These are phyloP conservation scores for Sanderia malayensis DNA, from an alignment of 30 jellyfish, hydroid and myxozoan species.

Conservation along the genomic window DNA sequence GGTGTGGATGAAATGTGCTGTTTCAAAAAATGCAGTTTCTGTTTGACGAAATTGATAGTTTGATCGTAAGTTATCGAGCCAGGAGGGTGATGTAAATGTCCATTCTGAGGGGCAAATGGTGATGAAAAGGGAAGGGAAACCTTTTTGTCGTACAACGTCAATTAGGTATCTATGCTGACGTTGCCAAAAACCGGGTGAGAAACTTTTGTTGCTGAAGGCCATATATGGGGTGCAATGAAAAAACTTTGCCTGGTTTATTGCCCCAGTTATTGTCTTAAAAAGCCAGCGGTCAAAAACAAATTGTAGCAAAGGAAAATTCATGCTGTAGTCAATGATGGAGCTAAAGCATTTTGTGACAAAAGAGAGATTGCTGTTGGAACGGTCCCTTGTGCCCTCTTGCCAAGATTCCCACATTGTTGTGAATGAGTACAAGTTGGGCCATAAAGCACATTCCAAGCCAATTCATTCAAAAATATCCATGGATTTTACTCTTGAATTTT, in stretches of 20 bases:
- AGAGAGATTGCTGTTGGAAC: neutral
- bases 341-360: slow-evolving; percentile 5
- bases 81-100: slow-evolving; percentile 16
- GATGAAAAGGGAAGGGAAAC: slow-evolving; percentile 22
- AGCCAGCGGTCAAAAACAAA: slow-evolving; percentile 38
- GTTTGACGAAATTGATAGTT: neutral
- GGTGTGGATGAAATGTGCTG: slow-evolving; percentile 7
- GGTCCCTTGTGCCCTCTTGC: neutral
- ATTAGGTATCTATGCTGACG: slow-evolving; percentile 33
- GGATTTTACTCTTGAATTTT: too few species aligned
- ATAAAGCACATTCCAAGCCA: neutral
- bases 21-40: neutral
- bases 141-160: slow-evolving; percentile 24
- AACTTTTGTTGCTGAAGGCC: slow-evolving; percentile 12
- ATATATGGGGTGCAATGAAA: neutral
- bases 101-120: slow-evolving; percentile 29
- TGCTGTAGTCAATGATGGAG: slow-evolving; percentile 19
- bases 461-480: neutral
- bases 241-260: slow-evolving; percentile 14
- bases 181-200: slow-evolving; percentile 31
- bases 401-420: neutral
- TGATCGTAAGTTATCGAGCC: neutral
- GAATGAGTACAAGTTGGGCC: neutral
- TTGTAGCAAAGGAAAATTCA: slow-evolving; percentile 20
- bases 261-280: slow-evolving; percentile 40